phyloP scores from a whole-genome alignment of 2,113 vertebrate species.

The Pluvialis apricaria region DNA sequence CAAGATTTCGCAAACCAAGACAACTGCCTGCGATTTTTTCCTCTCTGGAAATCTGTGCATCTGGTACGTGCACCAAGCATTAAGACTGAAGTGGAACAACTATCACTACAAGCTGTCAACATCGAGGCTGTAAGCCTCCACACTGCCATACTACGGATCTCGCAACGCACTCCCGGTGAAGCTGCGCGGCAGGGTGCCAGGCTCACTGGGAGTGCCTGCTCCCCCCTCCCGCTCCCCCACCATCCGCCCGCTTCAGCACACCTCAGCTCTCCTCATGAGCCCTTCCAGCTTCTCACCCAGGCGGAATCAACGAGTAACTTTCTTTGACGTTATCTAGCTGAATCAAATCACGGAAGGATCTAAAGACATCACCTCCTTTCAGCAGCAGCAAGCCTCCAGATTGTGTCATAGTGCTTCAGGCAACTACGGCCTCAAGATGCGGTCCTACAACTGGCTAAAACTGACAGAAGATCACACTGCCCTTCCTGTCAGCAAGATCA shows the following conservation, averaged over 20 bases:
- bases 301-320: not conserved
- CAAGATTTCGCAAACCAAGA: not conserved
- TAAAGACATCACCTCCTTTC: not conserved
- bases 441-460: not conserved
- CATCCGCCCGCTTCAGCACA: not conserved
- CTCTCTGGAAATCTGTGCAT: too few relatives aligned
- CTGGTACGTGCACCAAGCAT: not conserved
- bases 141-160: too few relatives aligned
- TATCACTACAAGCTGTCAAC: not conserved
- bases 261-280: not conserved
- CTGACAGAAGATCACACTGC: not conserved
- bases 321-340: not conserved
- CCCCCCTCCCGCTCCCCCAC: too few relatives aligned
- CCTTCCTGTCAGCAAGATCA: not conserved
- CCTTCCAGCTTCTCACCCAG: not conserved
- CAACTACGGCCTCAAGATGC: not conserved
- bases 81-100: not conserved
- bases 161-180: not conserved
- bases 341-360: not conserved
- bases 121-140: not conserved
- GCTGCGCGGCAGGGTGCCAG: rapidly evolving
- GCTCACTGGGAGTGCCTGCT: not conserved
- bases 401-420: rapidly evolving
- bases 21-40: not conserved
- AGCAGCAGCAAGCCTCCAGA: not conserved